A percentile compares a stretch with the other conserved stretches of the same genome.
Conservation (phyloP, 2,797 vertebrate genomes). For the Melanotaenia maccullochi region DNA sequence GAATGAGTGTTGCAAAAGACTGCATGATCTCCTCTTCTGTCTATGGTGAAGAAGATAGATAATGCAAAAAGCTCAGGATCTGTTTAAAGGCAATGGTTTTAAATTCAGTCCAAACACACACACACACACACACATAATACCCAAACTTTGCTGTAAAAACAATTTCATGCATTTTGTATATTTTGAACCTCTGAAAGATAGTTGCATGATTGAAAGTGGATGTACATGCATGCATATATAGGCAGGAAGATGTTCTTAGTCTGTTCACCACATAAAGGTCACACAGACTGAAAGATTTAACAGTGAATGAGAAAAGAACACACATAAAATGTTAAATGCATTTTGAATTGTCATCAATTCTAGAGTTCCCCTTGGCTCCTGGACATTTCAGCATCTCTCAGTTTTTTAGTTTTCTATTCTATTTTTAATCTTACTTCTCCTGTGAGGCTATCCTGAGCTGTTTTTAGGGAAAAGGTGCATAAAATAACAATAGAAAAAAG, state of each 20-base stretch:
- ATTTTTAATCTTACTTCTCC: neutral
- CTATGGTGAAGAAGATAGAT: conserved; percentile 55
- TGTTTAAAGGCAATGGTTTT: neutral
- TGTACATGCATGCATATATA: too few relatives aligned
- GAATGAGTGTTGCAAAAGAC: conserved; percentile 61
- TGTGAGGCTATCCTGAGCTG: fast-evolving
- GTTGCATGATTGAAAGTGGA: too few relatives aligned
- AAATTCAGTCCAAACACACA: neutral
- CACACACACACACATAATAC: neutral
- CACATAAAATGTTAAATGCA: too few relatives aligned
- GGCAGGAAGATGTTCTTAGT: too few relatives aligned
- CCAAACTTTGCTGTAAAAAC: too few relatives aligned
- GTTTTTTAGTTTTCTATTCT: neutral
- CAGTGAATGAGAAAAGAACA: too few relatives aligned
- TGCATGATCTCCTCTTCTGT: conserved; percentile 81
- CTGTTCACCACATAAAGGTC: too few relatives aligned
- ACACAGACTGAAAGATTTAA: too few relatives aligned
- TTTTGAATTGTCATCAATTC: neutral
- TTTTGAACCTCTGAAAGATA: too few relatives aligned
- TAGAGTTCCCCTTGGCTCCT: neutral
- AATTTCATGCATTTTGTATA: too few relatives aligned
- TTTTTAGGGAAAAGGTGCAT: neutral
- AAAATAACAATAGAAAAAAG: too few relatives aligned
- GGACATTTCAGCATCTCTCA: neutral
- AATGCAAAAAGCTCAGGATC: neutral